A percentile compares a stretch with the other conserved stretches of the same genome.
Evolutionary conservation across 2,113 vertebrate species (phyloP).

Genomic region (Gnathonemus longibarbis): DNA sequence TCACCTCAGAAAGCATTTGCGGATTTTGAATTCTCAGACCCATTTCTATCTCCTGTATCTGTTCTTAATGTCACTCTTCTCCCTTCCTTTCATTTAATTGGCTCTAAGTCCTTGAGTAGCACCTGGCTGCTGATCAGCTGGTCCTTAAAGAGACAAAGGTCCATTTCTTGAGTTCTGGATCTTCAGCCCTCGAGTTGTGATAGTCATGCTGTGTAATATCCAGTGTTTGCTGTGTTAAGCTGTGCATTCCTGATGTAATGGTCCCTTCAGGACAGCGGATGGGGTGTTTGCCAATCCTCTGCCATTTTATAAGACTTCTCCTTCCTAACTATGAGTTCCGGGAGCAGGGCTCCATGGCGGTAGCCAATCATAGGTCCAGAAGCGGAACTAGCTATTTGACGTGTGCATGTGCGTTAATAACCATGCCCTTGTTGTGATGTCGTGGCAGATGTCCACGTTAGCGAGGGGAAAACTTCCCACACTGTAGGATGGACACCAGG

Average conservation of each 20-base stretch:
- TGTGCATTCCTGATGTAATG: not conserved
- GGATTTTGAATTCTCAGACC: not conserved
- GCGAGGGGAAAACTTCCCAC: not conserved
- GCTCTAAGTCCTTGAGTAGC: constrained; percentile 38
- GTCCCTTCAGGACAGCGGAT: not conserved
- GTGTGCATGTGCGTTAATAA: not conserved
- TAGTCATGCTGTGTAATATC: not conserved
- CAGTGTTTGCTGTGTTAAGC: not conserved
- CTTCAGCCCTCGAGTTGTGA: not conserved
- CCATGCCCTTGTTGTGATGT: not conserved
- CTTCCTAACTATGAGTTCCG: not conserved
- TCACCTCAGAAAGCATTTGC: not conserved
- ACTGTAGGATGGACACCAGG: not conserved
- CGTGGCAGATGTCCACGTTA: not conserved
- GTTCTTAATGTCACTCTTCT: constrained; percentile 7
- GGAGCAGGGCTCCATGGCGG: not conserved
- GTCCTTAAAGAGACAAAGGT: not conserved
- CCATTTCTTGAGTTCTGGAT: not conserved
- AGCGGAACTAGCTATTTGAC: not conserved
- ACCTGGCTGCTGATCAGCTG: constrained; percentile 27
- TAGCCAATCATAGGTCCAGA: not conserved
- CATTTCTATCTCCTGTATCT: not conserved
- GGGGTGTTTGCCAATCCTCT: not conserved
- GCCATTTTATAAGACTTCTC: not conserved
- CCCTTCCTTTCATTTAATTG: constrained; percentile 28